Evolutionary conservation across 2,113 vertebrate species (phyloP).

Genomic region (Sus scrofa): DNA sequence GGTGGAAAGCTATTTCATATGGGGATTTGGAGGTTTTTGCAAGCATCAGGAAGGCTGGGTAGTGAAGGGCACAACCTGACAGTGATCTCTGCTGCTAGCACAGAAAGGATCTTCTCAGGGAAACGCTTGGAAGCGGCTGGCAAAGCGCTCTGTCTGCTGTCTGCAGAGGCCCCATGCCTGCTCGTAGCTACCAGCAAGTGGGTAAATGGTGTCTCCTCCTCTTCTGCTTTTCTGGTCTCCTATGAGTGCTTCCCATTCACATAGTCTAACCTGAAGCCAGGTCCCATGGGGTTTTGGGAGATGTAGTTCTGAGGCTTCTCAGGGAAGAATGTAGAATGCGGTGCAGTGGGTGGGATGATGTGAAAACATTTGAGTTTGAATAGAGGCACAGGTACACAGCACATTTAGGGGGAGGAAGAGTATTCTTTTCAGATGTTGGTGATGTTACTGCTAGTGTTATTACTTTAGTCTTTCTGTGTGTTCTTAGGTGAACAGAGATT

Average conservation of each 20-base stretch:
- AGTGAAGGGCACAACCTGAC: not conserved
- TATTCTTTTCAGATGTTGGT: not conserved
- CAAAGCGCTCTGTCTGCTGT: not conserved
- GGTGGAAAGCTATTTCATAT: not conserved
- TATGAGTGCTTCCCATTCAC: not conserved
- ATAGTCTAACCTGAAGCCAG: not conserved
- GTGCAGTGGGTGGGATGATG: not conserved
- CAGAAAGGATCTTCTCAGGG: not conserved
- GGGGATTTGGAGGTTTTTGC: not conserved
- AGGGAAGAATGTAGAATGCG: not conserved
- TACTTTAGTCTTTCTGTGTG: slow-evolving; percentile 16
- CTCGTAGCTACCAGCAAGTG: not conserved
- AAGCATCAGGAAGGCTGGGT: not conserved
- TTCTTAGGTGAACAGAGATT: slow-evolving; percentile 15
- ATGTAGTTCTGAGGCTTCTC: slow-evolving; percentile 12
- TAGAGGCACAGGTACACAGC: not conserved
- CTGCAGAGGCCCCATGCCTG: not conserved
- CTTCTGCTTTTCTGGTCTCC: not conserved
- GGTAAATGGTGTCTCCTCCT: not conserved
- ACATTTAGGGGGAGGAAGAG: not conserved
- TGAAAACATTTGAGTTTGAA: not conserved
- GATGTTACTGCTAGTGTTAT: not conserved
- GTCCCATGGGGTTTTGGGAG: not conserved
- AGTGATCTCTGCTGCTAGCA: not conserved
- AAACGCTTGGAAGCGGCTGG: slow-evolving; percentile 2